Evolutionary conservation across 2,113 vertebrate genomes (phyloP).

Genomic region (Delphinapterus leucas): DNA sequence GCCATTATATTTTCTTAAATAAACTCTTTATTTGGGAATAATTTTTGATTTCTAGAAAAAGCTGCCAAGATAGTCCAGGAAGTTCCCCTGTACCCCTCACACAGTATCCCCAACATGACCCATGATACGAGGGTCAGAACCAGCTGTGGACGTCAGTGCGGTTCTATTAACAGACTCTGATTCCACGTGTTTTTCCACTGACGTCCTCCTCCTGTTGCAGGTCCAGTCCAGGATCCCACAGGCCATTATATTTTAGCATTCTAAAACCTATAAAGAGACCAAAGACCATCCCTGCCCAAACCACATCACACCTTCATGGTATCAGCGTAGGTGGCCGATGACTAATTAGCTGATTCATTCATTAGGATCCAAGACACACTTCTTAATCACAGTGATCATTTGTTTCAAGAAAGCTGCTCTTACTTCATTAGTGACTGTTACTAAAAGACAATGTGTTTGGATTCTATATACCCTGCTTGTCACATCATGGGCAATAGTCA

Average conservation of each 20-base stretch:
- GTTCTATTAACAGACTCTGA: too few relatives aligned
- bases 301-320: not conserved
- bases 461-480: accelerated
- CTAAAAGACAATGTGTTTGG: not conserved
- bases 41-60: not conserved
- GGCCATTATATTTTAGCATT: not conserved
- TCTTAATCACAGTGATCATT: not conserved
- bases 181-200: accelerated
- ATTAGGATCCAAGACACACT: not conserved
- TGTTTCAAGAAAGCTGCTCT: not conserved
- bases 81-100: too few relatives aligned
- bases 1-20: not conserved
- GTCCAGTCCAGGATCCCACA: not conserved
- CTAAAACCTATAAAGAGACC: not conserved
- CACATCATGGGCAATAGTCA: accelerated
- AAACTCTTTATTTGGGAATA: not conserved
- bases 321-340: not conserved
- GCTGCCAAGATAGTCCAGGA: not conserved
- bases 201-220: not conserved
- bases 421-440: not conserved
- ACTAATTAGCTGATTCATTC: constrained; percentile 28
- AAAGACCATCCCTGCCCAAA: not conserved
- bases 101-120: not conserved
- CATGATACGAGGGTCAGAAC: accelerated
- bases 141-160: accelerated